Evolutionary conservation across 1,140 invertebrate species (phyloP), one percentile per base, ranked within the genome.

Genomic region (Drosophila persimilis): DNA sequence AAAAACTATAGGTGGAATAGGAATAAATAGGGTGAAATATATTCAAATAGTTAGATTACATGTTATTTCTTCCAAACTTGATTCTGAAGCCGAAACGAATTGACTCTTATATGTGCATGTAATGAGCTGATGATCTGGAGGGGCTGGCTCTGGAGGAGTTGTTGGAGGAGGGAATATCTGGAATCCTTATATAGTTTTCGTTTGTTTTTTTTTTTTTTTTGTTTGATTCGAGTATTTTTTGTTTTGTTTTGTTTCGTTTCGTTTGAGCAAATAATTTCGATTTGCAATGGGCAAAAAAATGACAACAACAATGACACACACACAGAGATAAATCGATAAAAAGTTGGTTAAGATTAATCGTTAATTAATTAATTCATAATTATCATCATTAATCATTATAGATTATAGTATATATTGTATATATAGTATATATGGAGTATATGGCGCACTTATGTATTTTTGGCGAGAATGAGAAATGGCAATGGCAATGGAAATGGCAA

Each of bases 131-230:
- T 95, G 94, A 91, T 96, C 95, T 63, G 95, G 95, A 64, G 95
- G 95, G 55, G 95, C 95, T 66, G 95, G 96, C 92, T 96, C 95
- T 51, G 96, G 95, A 39, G 95, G 95, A 60, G 95, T 96, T 73
- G 95, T 95, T 48, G 95, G 95, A 69, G 95, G 95, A 73, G 96
- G 95, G 90, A 96, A 97, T 58, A 96, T 95, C 91, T 95, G 95
- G 91, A 96, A 96, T 88, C 95, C 95, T 95, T 90, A 80, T 90
- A 85, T 75, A 65, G 64, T 69, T 65, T 73, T 77, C 57, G 55
- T 52, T 67, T 62, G 20, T 66, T 48, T 17, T 17, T 17, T 73
- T 56, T 65, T 73, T 56, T 65, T 70, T 75, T 44, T 52, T 47
- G 62, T 44, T 52, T 47, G 62, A 17, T 48, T 65, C 26, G 43